These are phyloP conservation scores for Gymnocephalus cernua DNA, from an alignment of 2,113 vertebrate genomes.

Conservation along the genomic window DNA sequence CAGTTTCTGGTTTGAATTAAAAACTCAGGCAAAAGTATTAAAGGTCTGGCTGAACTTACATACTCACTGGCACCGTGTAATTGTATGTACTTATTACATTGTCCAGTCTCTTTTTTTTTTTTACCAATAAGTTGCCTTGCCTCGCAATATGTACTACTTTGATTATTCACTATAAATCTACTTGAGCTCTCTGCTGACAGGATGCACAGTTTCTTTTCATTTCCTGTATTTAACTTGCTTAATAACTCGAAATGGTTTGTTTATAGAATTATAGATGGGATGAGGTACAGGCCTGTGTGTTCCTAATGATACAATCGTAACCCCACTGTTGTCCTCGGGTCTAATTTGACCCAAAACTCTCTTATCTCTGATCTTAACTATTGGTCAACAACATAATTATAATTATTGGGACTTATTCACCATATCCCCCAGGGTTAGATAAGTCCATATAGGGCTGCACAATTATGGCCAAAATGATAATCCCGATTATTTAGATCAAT, in stretches of 20 bases:
- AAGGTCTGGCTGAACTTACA: constrained; percentile 23
- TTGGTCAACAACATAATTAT: no score
- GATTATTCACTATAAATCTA: constrained; percentile 17
- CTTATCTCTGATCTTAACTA: no score
- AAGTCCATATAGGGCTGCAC: no score
- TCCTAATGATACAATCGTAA: constrained; percentile 6
- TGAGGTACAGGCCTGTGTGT: background rate
- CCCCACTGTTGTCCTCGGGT: no score
- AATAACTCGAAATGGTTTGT: constrained; percentile 28
- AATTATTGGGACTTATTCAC: no score
- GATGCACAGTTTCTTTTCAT: constrained; percentile 33
- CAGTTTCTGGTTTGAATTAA: constrained; percentile 19
- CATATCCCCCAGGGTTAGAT: no score
- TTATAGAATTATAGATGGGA: constrained; percentile 3
- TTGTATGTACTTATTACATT: constrained; percentile 21
- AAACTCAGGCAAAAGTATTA: constrained; percentile 1
- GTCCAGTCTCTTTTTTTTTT: background rate
- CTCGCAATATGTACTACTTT: background rate
- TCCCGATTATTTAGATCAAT: no score
- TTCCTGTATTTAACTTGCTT: constrained; percentile 22
- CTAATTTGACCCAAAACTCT: no score
- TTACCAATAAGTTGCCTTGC: background rate
- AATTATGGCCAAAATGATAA: no score
- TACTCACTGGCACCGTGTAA: background rate
- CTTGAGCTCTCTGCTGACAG: constrained; percentile 18